Evolutionary conservation across 2,888 invertebrate species (phyloP).

Genomic region (Leptothorax acervorum): DNA sequence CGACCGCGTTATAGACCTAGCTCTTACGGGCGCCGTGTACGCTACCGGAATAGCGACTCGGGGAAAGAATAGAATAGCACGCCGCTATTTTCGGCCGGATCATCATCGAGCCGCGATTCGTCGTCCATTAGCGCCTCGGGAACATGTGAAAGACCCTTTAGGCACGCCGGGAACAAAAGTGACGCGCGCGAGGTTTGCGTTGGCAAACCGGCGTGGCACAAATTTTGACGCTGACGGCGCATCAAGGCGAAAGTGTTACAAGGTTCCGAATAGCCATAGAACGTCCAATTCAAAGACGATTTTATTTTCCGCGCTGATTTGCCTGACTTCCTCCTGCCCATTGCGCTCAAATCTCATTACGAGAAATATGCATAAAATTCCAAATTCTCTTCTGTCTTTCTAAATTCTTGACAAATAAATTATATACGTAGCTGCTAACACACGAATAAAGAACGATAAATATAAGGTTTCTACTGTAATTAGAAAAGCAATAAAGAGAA

Average conservation of each 20-base stretch:
- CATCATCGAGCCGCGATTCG: conserved; percentile 72
- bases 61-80: conserved; percentile 68
- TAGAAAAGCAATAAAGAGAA: background rate
- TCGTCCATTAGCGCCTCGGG: conserved; percentile 54
- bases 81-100: conserved; percentile 69
- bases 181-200: conserved; percentile 42
- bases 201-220: conserved; percentile 67
- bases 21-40: conserved; percentile 64
- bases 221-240: conserved; percentile 70
- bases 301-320: background rate
- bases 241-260: conserved; percentile 69
- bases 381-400: background rate
- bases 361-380: background rate
- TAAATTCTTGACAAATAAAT: background rate
- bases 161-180: conserved; percentile 70
- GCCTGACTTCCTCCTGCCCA: background rate
- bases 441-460: background rate
- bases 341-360: background rate
- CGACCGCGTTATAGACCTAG: conserved; percentile 11
- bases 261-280: conserved; percentile 66
- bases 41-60: conserved; percentile 68
- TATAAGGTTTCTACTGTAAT: background rate
- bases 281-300: conserved; percentile 38
- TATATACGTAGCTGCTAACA: background rate
- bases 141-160: conserved; percentile 71